These are phyloP conservation scores for Callospermophilus lateralis DNA, from an alignment of 2,113 vertebrate genomes.

Conservation along the genomic window DNA sequence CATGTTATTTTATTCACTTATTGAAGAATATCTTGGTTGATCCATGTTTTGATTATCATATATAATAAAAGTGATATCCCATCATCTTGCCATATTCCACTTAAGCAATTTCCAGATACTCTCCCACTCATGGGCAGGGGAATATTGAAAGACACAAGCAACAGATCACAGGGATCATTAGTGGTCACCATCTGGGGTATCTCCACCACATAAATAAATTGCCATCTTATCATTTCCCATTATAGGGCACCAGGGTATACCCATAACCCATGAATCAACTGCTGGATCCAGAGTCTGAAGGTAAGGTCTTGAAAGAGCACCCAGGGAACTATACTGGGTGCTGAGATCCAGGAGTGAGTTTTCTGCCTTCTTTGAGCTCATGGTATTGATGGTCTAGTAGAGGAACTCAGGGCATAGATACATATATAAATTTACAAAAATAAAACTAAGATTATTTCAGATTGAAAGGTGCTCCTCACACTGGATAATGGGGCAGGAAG, in stretches of 20 bases:
- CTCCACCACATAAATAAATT: background rate
- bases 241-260: background rate
- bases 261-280: background rate
- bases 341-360: background rate
- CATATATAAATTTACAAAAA: background rate
- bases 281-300: background rate
- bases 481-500: background rate
- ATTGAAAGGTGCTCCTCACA: too few relatives aligned
- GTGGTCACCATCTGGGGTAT: background rate
- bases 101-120: background rate
- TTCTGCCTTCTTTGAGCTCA: background rate
- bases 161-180: rapidly evolving
- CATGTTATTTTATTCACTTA: background rate
- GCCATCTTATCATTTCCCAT: too few relatives aligned
- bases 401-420: too few relatives aligned
- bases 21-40: background rate
- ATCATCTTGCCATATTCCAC: background rate
- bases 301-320: too few relatives aligned
- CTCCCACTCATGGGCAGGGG: too few relatives aligned
- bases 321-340: too few relatives aligned
- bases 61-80: background rate
- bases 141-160: background rate
- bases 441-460: background rate
- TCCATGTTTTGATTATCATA: background rate
- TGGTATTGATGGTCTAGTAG: background rate